Evolutionary conservation across 2,888 invertebrate species (phyloP), one percentile per base, ranked within the genome.

Genomic region (Macrosoma leucophasiata): DNA sequence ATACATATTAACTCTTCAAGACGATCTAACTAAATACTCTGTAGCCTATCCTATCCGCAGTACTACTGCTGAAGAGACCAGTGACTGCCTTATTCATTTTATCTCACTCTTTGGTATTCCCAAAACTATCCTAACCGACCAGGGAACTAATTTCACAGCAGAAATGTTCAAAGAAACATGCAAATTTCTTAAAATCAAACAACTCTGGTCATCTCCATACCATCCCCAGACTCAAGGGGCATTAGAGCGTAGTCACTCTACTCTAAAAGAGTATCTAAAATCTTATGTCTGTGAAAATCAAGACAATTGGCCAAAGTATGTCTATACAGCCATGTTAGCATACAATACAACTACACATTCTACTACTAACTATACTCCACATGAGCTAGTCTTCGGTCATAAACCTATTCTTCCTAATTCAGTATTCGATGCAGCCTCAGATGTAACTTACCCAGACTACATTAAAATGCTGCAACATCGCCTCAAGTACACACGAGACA

Each of bases 361-460:
- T 1, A 54, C 54, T 3, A 56, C 51, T 0, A n/a, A 50, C 4
- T 58, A 28, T 12, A 33, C 52, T 3, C 65, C 64, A 2, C 60
- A 51, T 18, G 68, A 70, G 43, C 32, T 69, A 20, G 2, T 68
- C 3, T 71, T 61, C 36, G 66, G 62, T 3, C 38, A 52, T 29
- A 62, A 61, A 43, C 50, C 66, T 2, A 41, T 13, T 6, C 37
- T 64, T 4, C 61, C 65, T 3, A 39, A 31, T 40, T 52, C 58
- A 0, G 13, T 50, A 1, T 42, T 45, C 20, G 48, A 49, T 4
- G 38, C 40, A 6, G 7, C 20, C n/a, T 8, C 20, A 6, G 21
- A 15, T n/a, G 29, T 14, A 3, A 35, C 29, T 3, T 35, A 35
- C 18, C 39, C 48, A 0, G 55, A 57, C 13, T 52, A 53, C 23